Conservation (phyloP, 2,888 invertebrate genomes). For the Hirtodrosophila alboralis region DNA sequence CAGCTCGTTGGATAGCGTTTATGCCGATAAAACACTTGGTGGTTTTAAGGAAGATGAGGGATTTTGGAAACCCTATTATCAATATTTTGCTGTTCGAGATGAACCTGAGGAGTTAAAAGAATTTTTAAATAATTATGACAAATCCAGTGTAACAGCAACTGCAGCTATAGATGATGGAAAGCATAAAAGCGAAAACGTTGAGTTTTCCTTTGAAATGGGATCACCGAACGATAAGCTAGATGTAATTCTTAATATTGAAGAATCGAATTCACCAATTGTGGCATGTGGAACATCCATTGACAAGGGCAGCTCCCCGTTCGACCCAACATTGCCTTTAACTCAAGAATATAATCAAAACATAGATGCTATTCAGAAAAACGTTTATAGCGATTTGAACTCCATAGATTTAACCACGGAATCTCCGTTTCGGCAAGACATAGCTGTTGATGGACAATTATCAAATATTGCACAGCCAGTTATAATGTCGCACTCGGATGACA, state of each 20-base stretch:
- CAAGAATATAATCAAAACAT: background rate
- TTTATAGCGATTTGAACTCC: background rate
- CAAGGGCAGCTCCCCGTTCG: background rate
- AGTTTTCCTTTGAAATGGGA: slow-evolving; percentile 32
- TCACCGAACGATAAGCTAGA: slow-evolving; percentile 17
- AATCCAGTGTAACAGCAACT: background rate
- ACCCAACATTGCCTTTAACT: too few species aligned
- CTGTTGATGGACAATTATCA: background rate
- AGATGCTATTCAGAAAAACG: background rate
- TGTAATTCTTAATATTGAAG: slow-evolving; percentile 16
- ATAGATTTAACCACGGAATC: background rate
- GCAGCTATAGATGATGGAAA: background rate
- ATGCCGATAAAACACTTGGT: background rate
- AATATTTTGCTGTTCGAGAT: slow-evolving; percentile 9
- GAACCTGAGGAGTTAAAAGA: background rate
- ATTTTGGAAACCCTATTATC: slow-evolving; percentile 10
- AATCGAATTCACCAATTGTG: slow-evolving; percentile 1
- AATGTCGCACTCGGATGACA: background rate
- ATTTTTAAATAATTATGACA: background rate
- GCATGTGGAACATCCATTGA: background rate
- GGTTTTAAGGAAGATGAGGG: background rate
- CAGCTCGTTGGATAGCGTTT: background rate
- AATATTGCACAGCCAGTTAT: background rate
- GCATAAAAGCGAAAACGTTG: slow-evolving; percentile 4
- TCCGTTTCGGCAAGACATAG: background rate